Conservation (phyloP, 2,888 invertebrate species). For the Netelia fuscicornis region DNA sequence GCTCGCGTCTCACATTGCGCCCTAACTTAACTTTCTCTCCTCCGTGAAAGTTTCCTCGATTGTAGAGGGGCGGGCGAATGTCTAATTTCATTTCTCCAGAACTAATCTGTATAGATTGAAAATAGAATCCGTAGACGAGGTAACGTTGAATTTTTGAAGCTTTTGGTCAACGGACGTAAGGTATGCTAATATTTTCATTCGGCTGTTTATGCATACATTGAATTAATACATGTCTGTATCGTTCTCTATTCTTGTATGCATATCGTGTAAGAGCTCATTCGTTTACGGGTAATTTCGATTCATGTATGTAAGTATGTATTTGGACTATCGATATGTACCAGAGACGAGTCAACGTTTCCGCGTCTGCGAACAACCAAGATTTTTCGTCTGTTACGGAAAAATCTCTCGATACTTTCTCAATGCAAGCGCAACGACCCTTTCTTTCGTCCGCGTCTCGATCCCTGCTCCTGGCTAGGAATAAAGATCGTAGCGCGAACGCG, state of each 20-base stretch:
- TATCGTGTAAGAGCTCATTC: conserved; percentile 13
- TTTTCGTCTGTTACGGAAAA: conserved; percentile 58
- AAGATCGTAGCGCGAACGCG: conserved; percentile 53
- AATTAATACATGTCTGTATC: conserved; percentile 21
- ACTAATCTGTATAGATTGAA: neutral
- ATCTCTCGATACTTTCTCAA: conserved; percentile 52
- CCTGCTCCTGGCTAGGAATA: conserved; percentile 40
- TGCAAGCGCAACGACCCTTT: conserved; percentile 7
- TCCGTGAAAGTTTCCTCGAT: conserved; percentile 8
- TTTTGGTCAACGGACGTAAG: neutral
- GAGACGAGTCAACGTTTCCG: conserved; percentile 55
- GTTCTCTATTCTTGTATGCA: conserved; percentile 30
- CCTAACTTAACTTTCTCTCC: conserved; percentile 26
- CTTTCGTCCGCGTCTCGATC: conserved; percentile 43
- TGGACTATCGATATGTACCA: neutral
- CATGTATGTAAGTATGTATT: conserved; percentile 7
- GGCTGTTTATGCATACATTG: neutral
- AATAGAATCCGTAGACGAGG: neutral
- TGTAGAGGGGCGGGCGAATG: no score
- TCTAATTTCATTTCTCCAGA: no score
- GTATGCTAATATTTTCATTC: neutral
- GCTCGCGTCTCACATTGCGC: conserved; percentile 26
- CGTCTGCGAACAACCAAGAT: conserved; percentile 66
- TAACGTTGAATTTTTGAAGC: conserved; percentile 1
- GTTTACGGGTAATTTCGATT: conserved; percentile 35